Percentiles rank a stretch among this genome's conserved stretches.
phyloP scores from a whole-genome alignment of 2,797 vertebrate species.

The Lycodopsis pacificus region DNA sequence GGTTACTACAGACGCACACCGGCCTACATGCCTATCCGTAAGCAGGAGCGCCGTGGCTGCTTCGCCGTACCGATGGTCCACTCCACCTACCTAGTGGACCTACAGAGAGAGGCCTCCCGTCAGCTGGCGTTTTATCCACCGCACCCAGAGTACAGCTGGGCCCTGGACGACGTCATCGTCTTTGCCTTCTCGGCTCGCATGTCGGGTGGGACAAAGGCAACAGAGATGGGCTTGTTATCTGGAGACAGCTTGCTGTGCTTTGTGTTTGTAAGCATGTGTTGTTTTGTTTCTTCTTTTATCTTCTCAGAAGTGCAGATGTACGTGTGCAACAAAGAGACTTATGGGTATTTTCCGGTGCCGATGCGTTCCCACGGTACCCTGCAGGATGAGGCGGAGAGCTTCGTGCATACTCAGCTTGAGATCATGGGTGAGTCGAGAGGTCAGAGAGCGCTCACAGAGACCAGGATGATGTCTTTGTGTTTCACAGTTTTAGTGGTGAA shows the following conservation, averaged over 20 bases:
- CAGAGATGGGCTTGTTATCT: not conserved
- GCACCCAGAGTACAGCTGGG: conserved; percentile 89
- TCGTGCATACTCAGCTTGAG: conserved; percentile 90
- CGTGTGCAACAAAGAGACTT: conserved; percentile 89
- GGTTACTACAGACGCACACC: conserved; percentile 92
- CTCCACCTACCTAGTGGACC: conserved; percentile 91
- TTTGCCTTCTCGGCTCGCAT: conserved; percentile 91
- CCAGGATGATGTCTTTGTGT: not conserved
- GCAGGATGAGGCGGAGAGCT: conserved; percentile 90
- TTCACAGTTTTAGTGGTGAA: not conserved
- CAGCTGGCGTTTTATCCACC: conserved; percentile 89
- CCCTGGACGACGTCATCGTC: conserved; percentile 93
- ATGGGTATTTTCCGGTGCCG: conserved; percentile 90
- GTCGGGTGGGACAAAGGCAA: conserved; percentile 76
- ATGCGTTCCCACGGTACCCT: conserved; percentile 87
- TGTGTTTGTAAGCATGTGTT: not conserved
- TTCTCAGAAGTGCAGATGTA: conserved; percentile 92
- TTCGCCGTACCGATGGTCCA: conserved; percentile 94
- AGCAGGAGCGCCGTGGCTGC: conserved; percentile 87
- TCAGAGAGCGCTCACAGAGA: not conserved
- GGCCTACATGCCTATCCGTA: conserved; percentile 91
- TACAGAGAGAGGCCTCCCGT: conserved; percentile 86
- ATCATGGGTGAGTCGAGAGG: conserved; percentile 87
- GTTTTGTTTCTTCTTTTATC: not conserved
- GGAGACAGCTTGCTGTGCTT: not conserved